phyloP scores from a whole-genome alignment of 2,797 vertebrate genomes.

The Malacoctenus gilli region DNA sequence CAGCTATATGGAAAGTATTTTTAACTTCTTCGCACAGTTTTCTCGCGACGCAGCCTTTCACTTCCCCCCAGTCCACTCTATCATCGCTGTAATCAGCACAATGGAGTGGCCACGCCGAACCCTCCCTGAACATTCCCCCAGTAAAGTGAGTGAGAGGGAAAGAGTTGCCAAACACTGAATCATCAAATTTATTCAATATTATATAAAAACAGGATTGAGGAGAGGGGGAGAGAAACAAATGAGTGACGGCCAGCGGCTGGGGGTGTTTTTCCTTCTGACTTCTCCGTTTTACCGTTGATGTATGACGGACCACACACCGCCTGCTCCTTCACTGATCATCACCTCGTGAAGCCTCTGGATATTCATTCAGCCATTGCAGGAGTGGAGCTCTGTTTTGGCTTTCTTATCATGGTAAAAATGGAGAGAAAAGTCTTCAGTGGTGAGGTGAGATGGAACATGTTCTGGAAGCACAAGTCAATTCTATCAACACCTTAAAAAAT shows the following conservation, averaged over 20 bases:
- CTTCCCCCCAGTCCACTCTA: conserved; percentile 46
- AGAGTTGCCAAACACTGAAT: conserved; percentile 75
- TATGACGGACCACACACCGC: too few relatives aligned
- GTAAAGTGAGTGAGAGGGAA: conserved; percentile 50
- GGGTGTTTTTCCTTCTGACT: conserved; percentile 44
- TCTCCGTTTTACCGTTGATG: too few relatives aligned
- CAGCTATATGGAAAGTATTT: conserved; percentile 7
- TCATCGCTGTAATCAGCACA: conserved; percentile 77
- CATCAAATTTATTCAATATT: conserved; percentile 71
- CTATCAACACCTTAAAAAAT: too few relatives aligned
- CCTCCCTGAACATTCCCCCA: conserved; percentile 47
- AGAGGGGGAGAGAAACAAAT: conserved; percentile 29
- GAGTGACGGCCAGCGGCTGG: conserved; percentile 49
- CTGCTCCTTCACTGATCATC: too few relatives aligned
- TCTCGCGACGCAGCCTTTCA: conserved; percentile 19
- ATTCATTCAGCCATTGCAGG: too few relatives aligned
- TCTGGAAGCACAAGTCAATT: too few relatives aligned
- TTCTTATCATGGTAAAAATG: too few relatives aligned
- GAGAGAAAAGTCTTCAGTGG: too few relatives aligned
- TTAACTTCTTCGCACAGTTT: background rate
- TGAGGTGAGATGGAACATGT: too few relatives aligned
- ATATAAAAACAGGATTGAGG: conserved; percentile 38
- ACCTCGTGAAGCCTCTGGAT: too few relatives aligned
- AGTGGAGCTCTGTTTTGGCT: too few relatives aligned
- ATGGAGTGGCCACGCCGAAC: conserved; percentile 60